phyloP scores from a whole-genome alignment of 2,797 vertebrate genomes.

The Phoebastria nigripes region DNA sequence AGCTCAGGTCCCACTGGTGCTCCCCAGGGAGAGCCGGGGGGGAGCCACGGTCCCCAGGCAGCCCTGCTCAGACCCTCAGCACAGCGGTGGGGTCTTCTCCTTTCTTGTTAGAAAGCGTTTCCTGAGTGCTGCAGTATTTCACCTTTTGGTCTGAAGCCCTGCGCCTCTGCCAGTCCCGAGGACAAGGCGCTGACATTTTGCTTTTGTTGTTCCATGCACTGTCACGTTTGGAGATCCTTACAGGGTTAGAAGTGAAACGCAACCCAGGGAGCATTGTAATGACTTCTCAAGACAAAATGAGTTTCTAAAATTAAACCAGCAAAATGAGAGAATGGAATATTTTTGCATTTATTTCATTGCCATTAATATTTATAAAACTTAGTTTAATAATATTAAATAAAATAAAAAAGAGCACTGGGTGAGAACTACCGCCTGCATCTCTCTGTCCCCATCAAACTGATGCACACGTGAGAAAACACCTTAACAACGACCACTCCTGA shows the following conservation, averaged over 20 bases:
- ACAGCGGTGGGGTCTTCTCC: too few species aligned
- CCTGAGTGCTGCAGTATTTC: rapidly evolving
- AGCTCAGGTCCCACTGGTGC: rapidly evolving
- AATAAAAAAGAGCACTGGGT: background rate
- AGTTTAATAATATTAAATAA: background rate
- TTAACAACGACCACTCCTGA: rapidly evolving
- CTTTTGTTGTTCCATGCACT: background rate
- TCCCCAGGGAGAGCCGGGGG: background rate
- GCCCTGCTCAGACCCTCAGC: background rate
- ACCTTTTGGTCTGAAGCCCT: rapidly evolving
- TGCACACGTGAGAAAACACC: rapidly evolving
- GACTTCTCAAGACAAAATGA: background rate
- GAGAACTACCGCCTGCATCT: background rate
- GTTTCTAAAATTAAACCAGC: background rate
- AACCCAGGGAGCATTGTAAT: background rate
- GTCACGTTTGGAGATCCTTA: background rate
- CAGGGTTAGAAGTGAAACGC: background rate
- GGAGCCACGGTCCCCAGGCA: background rate
- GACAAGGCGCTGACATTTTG: background rate
- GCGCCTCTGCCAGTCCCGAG: background rate
- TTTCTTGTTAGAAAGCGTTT: background rate
- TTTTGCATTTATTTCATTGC: background rate
- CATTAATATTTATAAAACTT: background rate
- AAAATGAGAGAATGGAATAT: background rate
- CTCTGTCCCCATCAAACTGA: background rate